Percentiles rank a stretch among this genome's conserved stretches.
phyloP scores from a whole-genome alignment of 2,888 invertebrate species.

The Dyspetes luteomarginatus region DNA sequence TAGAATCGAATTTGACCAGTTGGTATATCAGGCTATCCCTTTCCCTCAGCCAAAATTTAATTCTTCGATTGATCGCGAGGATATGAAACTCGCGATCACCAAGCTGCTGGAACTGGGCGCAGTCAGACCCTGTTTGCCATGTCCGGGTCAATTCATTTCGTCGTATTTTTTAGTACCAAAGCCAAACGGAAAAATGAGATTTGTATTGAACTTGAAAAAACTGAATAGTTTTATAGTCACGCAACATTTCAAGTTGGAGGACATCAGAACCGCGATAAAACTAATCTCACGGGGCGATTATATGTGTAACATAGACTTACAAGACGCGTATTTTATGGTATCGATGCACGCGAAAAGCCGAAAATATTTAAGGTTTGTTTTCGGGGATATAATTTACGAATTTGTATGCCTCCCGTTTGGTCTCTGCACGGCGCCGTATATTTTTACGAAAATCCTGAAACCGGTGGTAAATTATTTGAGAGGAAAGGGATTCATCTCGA shows the following conservation, averaged over 20 bases:
- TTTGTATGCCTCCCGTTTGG: constrained; percentile 52
- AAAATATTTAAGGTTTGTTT: constrained; percentile 56
- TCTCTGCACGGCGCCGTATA: constrained; percentile 40
- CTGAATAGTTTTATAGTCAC: constrained; percentile 59
- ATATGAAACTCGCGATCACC: constrained; percentile 22
- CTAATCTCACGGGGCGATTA: constrained; percentile 40
- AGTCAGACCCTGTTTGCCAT: constrained; percentile 24
- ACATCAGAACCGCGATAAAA: constrained; percentile 44
- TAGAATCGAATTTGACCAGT: constrained; percentile 56
- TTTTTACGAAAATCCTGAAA: constrained; percentile 49
- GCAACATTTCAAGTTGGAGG: constrained; percentile 65
- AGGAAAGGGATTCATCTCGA: constrained; percentile 25
- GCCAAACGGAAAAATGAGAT: constrained; percentile 50
- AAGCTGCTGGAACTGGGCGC: constrained; percentile 31
- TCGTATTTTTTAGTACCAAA: constrained; percentile 57
- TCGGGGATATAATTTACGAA: constrained; percentile 42
- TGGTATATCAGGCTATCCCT: constrained; percentile 32
- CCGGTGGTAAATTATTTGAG: constrained; percentile 38
- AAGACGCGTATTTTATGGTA: constrained; percentile 58
- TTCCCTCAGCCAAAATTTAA: constrained; percentile 27
- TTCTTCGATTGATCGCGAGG: constrained; percentile 4
- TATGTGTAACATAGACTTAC: constrained; percentile 54
- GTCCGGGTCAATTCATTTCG: constrained; percentile 51
- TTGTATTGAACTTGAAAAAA: constrained; percentile 64
- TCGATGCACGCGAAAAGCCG: constrained; percentile 37